Base-by-base conservation (phyloP, 2,888 invertebrate species). In the Pandemis corylana region DNA sequence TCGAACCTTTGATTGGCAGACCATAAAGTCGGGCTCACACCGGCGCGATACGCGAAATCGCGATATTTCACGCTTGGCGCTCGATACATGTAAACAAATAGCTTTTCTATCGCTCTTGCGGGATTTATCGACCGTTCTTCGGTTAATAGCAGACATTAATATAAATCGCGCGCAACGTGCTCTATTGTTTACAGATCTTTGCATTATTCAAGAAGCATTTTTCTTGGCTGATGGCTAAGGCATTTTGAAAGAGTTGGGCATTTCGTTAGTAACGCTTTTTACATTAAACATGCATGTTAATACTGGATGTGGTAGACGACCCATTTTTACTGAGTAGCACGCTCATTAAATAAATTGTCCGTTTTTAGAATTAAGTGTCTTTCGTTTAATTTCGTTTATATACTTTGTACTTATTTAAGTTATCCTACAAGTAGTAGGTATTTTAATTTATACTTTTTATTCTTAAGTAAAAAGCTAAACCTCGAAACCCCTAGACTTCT, bases 81-180 rank as follows among this genome's bases (percentile, higher is more conserved):
- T 71, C 77, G 83, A 83, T 85, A 84, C 68, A 73, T 84, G 83
- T 83, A 84, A 85, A 87, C 85, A 87, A 90, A 90, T 89, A 87
- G 89, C 82, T 85, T 85, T 88, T 87, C 89, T 87, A 89, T 89
- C 87, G 89, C 88, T 83, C 77, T 69, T 46, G 64, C 64, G 76
- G 80, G 85, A 81, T 89, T 88, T 87, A 88, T 87, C 83, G 87
- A 82, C 82, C 86, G 86, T 82, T 82, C 82, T 76, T 77, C 79
- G 81, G 83, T 85, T 91, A 91, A 91, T 91, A 89, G 90, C 84
- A 71, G 81, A 83, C 87, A 90, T 90, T 90, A 90, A 90, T 91
- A 90, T 87, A 82, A 87, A 83, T 82, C 85, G 84, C 82, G 67
- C 80, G 80, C 78, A 56, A 70, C 78, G 74, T 75, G 76, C 76